Base-by-base conservation (phyloP, 1,140 invertebrate genomes). In the Neodiprion fabricii region DNA sequence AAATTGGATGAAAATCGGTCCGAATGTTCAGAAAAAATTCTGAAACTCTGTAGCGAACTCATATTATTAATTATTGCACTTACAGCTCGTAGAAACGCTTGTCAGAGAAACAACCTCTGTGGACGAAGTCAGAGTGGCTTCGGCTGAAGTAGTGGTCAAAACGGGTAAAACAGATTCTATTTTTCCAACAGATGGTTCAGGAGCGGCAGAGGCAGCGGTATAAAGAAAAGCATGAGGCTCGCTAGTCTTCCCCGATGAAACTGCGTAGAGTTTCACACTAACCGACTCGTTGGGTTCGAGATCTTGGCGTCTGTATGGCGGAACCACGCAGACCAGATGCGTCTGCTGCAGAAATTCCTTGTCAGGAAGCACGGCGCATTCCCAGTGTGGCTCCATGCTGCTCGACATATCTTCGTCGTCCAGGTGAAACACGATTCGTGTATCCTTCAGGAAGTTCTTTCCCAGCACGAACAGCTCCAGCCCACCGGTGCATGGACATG, bases 381-480 rank as follows among this genome's bases (percentile, higher is more conserved):
- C 93, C 95, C 95, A 96, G 3, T 90, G 83, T 0, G 91, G 85
- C 10, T 90, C 88, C 47, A 78, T 78, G 71, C 28, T 88, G 75
- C 68, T 88, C 83, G 82, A 87, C 78, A 85, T 50, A 75, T 90
- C 89, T 67, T 87, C 84, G 81, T 84, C 86, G 83, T 91, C 89
- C 82, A 95, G 88, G 86, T 95, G 93, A 85, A 99, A 98, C 65
- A 96, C 90, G 9, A 99, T 94, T 72, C 93, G 92, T 1, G 96
- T 97, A 86, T 98, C 97, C 88, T 98, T 98, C 12, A 97, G 90
- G 85, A 99, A 99, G 88, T 99, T 99, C 87, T 99, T 98, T 10
- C 98, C 97, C 71, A 99, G 92, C 68, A 99, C 94, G 85, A 98
- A 98, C 14, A 99, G 87, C 83, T 98, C 97, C n/a, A 93, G 84